Evolutionary conservation across 2,797 vertebrate species (phyloP).

Genomic region (Hozukius guyotensis): DNA sequence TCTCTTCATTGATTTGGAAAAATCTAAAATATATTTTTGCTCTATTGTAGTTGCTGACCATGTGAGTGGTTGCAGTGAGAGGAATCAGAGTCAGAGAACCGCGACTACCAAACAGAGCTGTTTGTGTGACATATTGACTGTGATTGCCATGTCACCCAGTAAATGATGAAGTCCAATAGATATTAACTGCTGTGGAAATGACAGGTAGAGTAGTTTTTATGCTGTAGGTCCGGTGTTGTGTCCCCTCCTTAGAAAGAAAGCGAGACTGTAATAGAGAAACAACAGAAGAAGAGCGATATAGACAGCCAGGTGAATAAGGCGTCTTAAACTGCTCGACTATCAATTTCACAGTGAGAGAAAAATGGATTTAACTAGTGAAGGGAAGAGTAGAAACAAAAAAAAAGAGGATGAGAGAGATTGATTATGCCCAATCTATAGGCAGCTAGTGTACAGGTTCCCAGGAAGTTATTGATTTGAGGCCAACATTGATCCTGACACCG

Average conservation of each 20-base stretch:
- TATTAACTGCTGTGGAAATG: constrained; percentile 23
- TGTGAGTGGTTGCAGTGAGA: neutral
- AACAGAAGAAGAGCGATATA: neutral
- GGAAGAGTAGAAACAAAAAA: constrained; percentile 27
- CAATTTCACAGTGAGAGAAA: constrained; percentile 42
- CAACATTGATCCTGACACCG: constrained; percentile 64
- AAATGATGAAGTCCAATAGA: constrained; percentile 26
- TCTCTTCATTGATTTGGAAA: neutral
- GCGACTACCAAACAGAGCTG: neutral
- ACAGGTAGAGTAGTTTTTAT: constrained; percentile 2
- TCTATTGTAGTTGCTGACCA: neutral
- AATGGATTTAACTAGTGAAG: constrained; percentile 46
- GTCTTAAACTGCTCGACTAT: constrained; percentile 27
- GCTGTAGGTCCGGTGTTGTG: neutral
- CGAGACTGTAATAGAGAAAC: neutral
- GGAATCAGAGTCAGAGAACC: neutral
- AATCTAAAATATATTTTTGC: neutral
- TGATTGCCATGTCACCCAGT: constrained; percentile 16
- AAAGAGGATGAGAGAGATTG: constrained; percentile 49
- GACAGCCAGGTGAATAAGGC: constrained; percentile 8
- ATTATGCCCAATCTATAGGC: constrained; percentile 63
- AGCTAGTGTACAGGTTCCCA: constrained; percentile 53
- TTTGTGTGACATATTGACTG: constrained; percentile 15
- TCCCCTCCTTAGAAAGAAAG: neutral
- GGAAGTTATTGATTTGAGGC: constrained; percentile 70